Base-by-base conservation (phyloP, 1,140 invertebrate genomes). In the Formica selysi region DNA sequence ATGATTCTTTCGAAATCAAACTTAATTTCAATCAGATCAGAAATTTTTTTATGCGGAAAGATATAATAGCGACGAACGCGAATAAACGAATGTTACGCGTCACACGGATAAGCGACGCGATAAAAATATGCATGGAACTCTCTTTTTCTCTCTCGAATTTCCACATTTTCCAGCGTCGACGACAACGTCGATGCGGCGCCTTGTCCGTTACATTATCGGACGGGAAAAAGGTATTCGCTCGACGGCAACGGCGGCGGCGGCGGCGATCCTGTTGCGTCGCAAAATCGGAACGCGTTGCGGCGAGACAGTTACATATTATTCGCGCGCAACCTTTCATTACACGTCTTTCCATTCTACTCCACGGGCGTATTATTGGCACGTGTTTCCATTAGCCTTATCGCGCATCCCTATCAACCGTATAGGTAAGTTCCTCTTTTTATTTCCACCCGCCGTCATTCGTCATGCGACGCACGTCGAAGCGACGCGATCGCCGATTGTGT, bases 351-450 rank as follows among this genome's bases (percentile, higher is more conserved):
- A 88, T 86, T 88, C 80, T 44, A 16, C 61, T 62, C 59, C 51
- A n/a, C 71, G 64, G 74, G 62, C 62, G 57, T 86, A 88, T 89
- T 91, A 91, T 89, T 90, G 86, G 84, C 90, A 81, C 83, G 89
- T 86, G 85, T 89, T 91, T 91, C 88, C 91, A 91, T 91, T 89
- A 85, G 62, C 71, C 54, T 91, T 91, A 91, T 91, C 91, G 54
- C 32, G 44, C 78, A 74, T 84, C 71, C 84, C 74, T 76, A 91
- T 91, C 86, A 51, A 26, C 67, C 73, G 61, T 57, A 85, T 44
- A 38, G 79, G 38, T 76, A 70, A 80, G 86, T 71, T 54, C 70
- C 29, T 74, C 62, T 84, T 84, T 76, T 65, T 65, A 67, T 81
- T 73, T 88, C 76, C 57, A 81, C 64, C 19, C 79, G 65, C 59